Evolutionary conservation across 2,888 invertebrate genomes (phyloP).

Genomic region (Eurois occulta): DNA sequence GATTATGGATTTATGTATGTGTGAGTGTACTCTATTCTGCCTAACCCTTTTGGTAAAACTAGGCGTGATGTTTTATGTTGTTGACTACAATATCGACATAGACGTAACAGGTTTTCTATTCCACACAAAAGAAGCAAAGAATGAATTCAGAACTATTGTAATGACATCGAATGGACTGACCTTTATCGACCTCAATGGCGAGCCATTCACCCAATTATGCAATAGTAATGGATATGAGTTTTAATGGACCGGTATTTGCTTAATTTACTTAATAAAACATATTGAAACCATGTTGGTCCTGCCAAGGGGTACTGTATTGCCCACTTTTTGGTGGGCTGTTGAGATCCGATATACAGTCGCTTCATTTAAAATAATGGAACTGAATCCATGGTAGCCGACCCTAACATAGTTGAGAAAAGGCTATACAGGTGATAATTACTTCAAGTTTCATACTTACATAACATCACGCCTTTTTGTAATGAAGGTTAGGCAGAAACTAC

Average conservation of each 20-base stretch:
- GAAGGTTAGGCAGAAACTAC: not conserved
- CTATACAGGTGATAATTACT: not conserved
- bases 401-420: not conserved
- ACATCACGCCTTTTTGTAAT: not conserved
- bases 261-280: not conserved
- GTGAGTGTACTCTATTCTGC: not conserved
- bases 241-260: not conserved
- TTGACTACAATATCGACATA: not conserved
- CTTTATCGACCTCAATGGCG: constrained; percentile 34
- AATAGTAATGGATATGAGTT: not conserved
- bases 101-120: constrained; percentile 5
- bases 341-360: not conserved
- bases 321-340: not conserved
- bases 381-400: not conserved
- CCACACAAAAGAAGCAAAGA: constrained; percentile 22
- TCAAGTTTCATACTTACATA: not conserved
- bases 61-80: not conserved
- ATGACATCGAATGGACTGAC: constrained; percentile 22
- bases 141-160: constrained; percentile 36
- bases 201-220: constrained; percentile 24
- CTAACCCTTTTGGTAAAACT: not conserved
- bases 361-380: not conserved
- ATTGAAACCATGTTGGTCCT: no score
- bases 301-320: not conserved
- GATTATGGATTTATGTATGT: not conserved